Evolutionary conservation across 2,113 vertebrate genomes (phyloP).

Genomic region (Chaetodon trifascialis): DNA sequence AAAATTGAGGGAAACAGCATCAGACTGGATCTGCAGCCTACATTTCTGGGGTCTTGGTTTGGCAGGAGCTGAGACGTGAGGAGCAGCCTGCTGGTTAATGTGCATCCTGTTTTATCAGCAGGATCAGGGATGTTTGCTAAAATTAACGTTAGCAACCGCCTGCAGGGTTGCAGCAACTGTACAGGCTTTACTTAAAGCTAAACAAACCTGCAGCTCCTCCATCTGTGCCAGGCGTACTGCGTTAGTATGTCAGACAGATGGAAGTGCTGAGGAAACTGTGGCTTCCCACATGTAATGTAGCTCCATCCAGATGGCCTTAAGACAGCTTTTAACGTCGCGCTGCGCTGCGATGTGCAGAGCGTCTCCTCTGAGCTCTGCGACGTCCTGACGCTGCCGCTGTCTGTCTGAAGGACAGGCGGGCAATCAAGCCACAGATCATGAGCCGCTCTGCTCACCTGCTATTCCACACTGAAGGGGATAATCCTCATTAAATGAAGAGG

Average conservation of each 20-base stretch:
- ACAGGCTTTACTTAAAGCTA: conserved; percentile 31
- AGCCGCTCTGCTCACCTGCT: conserved; percentile 47
- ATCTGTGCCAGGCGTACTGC: conserved; percentile 22
- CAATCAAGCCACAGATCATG: conserved; percentile 15
- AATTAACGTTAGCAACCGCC: conserved; percentile 33
- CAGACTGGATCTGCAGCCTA: neutral
- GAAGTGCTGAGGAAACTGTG: conserved; percentile 44
- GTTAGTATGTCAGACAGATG: conserved; percentile 48
- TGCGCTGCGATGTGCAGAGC: neutral
- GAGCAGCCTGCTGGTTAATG: conserved; percentile 15
- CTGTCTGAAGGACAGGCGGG: conserved; percentile 20
- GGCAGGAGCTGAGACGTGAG: neutral
- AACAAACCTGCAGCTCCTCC: conserved; percentile 24
- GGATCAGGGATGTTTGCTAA: conserved; percentile 60
- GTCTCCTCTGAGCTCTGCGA: conserved; percentile 1
- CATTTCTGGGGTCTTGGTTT: neutral
- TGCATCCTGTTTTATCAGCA: conserved; percentile 44
- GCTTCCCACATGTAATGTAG: conserved; percentile 57
- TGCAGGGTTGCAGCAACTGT: conserved; percentile 19
- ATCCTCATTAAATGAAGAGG: conserved; percentile 23
- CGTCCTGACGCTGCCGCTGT: neutral
- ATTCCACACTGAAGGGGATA: conserved; percentile 8
- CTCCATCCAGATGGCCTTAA: conserved; percentile 45
- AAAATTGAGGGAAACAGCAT: neutral
- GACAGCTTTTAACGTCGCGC: conserved; percentile 12